Evolutionary conservation across 2,888 invertebrate genomes (phyloP).

Genomic region (Dugesia japonica): DNA sequence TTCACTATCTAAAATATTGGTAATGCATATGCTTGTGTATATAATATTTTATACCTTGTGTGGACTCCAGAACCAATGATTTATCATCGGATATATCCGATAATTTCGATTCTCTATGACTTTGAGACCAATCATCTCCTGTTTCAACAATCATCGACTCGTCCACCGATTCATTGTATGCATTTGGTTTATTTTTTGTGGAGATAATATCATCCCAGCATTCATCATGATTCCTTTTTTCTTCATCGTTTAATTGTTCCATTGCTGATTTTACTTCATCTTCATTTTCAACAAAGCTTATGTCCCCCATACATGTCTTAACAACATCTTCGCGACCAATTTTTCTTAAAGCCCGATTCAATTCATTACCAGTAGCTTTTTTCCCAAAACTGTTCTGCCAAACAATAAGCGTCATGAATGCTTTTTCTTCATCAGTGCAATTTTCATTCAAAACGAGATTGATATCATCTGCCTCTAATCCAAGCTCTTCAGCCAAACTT

Average conservation of each 20-base stretch:
- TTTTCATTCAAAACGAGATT: neutral
- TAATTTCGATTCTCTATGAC: neutral
- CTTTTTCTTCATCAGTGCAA: neutral
- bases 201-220: neutral
- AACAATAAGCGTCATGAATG: neutral
- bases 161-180: neutral
- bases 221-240: neutral
- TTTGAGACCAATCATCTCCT: neutral
- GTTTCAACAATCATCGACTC: neutral
- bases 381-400: neutral
- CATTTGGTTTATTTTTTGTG: neutral
- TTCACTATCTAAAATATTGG: neutral
- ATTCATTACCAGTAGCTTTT: neutral
- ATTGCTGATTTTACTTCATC: neutral
- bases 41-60: neutral
- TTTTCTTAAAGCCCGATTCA: neutral
- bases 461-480: neutral
- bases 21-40: neutral
- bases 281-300: neutral
- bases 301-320: neutral
- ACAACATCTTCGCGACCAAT: constrained; percentile 21
- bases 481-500: neutral
- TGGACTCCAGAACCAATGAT: neutral
- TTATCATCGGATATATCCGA: neutral
- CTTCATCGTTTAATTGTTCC: neutral